phyloP scores from a whole-genome alignment of 2,797 vertebrate genomes.

The Gambusia yucatana region DNA sequence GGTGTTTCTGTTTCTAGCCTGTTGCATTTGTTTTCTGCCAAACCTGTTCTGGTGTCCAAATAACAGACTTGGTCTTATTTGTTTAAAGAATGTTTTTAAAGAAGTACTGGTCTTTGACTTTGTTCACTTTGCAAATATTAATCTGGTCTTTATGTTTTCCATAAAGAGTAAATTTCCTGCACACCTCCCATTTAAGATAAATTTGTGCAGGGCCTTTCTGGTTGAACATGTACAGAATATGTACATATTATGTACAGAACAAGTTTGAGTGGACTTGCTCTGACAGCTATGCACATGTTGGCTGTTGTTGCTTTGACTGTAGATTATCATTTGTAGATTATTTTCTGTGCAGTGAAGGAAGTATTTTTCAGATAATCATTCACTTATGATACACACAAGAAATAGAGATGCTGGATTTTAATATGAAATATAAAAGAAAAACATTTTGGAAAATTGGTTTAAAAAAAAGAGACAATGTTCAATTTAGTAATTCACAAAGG shows the following conservation, averaged over 20 bases:
- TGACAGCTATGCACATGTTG: background rate
- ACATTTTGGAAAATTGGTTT: background rate
- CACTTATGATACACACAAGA: background rate
- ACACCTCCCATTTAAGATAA: background rate
- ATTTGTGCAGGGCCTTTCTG: background rate
- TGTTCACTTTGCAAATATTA: background rate
- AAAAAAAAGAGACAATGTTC: slow-evolving; percentile 14
- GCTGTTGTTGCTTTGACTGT: background rate
- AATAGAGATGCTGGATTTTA: slow-evolving; percentile 33
- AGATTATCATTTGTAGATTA: background rate
- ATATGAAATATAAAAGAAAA: slow-evolving; percentile 18
- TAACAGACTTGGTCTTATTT: background rate
- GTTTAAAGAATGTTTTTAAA: background rate
- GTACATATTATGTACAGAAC: background rate
- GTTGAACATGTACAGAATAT: background rate
- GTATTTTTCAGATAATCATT: background rate
- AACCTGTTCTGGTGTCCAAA: background rate
- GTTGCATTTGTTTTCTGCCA: background rate
- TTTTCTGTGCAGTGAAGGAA: background rate
- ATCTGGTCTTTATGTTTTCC: background rate
- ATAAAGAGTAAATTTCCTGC: background rate
- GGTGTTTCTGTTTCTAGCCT: background rate
- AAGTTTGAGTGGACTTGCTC: background rate
- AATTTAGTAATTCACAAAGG: background rate
- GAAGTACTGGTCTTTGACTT: background rate